Conservation (phyloP, 2,888 invertebrate species). For the Drosophila nr. perissopoda region DNA sequence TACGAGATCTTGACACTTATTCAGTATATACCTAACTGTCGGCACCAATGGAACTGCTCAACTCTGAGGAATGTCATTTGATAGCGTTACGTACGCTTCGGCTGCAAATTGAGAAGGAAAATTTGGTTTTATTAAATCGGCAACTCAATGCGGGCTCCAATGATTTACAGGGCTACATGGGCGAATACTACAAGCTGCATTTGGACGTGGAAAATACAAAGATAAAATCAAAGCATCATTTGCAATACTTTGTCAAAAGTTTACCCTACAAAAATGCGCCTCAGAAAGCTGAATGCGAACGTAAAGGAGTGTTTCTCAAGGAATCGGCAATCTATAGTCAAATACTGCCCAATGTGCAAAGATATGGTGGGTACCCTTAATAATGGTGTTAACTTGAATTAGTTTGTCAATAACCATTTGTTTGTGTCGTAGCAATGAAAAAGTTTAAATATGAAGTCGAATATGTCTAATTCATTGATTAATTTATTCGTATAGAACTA, state of each 20-base stretch:
- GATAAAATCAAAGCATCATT: not conserved
- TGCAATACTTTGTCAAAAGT: constrained; percentile 79
- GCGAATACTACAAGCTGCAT: constrained; percentile 79
- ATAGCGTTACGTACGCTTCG: constrained; percentile 66
- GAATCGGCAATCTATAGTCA: constrained; percentile 71
- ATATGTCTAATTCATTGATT: not conserved
- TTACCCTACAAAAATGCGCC: constrained; percentile 73
- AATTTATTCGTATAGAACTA: not conserved
- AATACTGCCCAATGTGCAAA: constrained; percentile 76
- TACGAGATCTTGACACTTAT: not conserved
- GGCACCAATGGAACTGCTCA: constrained; percentile 53
- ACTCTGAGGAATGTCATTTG: constrained; percentile 60
- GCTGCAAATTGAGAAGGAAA: constrained; percentile 27
- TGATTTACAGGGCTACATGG: constrained; percentile 82
- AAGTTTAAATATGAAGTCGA: not conserved
- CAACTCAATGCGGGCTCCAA: constrained; percentile 58
- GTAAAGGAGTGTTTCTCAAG: constrained; percentile 78
- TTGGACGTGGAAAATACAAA: constrained; percentile 37
- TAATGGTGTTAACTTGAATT: not conserved
- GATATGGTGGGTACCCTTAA: constrained; percentile 61
- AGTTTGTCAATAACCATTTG: not conserved
- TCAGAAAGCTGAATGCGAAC: constrained; percentile 71
- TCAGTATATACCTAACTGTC: constrained; percentile 24
- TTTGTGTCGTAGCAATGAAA: not conserved
- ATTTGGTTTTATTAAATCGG: constrained; percentile 49